Percentiles rank a stretch among this genome's conserved stretches.
These are phyloP conservation scores for Glyptemys insculpta DNA, from an alignment of 2,797 vertebrate genomes.

Conservation along the genomic window DNA sequence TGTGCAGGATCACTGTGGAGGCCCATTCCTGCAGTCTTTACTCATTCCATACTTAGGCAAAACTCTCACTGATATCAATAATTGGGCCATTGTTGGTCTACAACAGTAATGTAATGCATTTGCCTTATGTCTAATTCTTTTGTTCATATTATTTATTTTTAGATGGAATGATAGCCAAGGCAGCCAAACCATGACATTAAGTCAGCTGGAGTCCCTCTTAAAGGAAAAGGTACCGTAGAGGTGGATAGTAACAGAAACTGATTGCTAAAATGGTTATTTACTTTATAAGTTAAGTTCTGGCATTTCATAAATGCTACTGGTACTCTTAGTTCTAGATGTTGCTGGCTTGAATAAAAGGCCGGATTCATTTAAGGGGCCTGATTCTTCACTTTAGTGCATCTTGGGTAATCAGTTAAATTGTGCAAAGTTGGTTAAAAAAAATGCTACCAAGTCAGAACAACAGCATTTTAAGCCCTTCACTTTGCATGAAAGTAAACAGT, in stretches of 20 bases:
- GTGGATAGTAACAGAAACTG: neutral
- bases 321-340: neutral
- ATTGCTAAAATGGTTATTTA: neutral
- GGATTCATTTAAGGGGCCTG: slow-evolving; percentile 1
- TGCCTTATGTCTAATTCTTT: neutral
- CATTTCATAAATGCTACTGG: neutral
- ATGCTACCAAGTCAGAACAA: neutral
- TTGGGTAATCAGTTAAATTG: neutral
- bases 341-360: neutral
- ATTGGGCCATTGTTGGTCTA: neutral
- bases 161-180: slow-evolving; percentile 52
- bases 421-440: neutral
- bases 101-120: neutral
- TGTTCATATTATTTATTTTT: slow-evolving; percentile 17
- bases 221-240: slow-evolving; percentile 73
- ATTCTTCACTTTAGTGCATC: neutral
- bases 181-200: slow-evolving; percentile 45
- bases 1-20: neutral
- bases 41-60: neutral
- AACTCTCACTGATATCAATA: neutral
- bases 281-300: neutral
- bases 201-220: slow-evolving; percentile 77
- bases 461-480: neutral
- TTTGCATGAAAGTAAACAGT: neutral
- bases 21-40: neutral